Conservation (phyloP, 37 sponge, comb jelly and placozoan species). For the Hexactinellida sp. region DNA sequence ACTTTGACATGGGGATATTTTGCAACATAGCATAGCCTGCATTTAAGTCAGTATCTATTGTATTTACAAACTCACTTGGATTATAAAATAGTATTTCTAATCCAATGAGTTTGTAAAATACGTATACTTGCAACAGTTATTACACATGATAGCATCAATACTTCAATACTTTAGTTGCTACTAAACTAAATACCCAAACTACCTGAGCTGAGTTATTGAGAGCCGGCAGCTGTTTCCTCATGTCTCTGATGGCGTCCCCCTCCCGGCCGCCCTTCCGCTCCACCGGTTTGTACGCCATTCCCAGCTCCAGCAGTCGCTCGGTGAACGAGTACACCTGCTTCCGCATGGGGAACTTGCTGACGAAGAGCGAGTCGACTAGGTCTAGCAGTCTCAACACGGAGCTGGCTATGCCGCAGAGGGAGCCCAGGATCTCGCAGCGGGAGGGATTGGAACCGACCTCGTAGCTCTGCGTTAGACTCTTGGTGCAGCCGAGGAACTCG, state of each 20-base stretch:
- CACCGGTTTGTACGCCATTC: slow-evolving; percentile 5
- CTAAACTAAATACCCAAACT: too few relatives aligned
- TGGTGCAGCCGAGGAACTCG: neutral
- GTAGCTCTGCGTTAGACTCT: neutral
- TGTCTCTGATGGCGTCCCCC: neutral
- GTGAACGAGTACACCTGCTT: slow-evolving; percentile 42
- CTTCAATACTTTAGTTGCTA: too few relatives aligned
- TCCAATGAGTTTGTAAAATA: too few relatives aligned
- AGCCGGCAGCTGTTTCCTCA: slow-evolving; percentile 1
- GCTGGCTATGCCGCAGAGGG: neutral
- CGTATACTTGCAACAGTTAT: too few relatives aligned
- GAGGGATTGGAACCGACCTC: neutral
- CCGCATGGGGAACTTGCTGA: slow-evolving; percentile 70
- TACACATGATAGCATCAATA: too few relatives aligned
- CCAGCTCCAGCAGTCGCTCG: slow-evolving; percentile 10
- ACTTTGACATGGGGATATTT: too few relatives aligned
- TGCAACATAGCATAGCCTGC: too few relatives aligned
- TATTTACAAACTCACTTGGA: too few relatives aligned
- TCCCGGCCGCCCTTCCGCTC: neutral
- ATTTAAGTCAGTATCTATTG: too few relatives aligned
- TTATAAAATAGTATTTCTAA: too few relatives aligned
- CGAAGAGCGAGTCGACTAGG: slow-evolving; percentile 67
- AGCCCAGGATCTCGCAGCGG: neutral
- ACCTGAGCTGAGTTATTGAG: neutral
- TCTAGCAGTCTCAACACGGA: slow-evolving; percentile 40